Conservation (phyloP, 2,113 vertebrate genomes). For the Paratilapia polleni region DNA sequence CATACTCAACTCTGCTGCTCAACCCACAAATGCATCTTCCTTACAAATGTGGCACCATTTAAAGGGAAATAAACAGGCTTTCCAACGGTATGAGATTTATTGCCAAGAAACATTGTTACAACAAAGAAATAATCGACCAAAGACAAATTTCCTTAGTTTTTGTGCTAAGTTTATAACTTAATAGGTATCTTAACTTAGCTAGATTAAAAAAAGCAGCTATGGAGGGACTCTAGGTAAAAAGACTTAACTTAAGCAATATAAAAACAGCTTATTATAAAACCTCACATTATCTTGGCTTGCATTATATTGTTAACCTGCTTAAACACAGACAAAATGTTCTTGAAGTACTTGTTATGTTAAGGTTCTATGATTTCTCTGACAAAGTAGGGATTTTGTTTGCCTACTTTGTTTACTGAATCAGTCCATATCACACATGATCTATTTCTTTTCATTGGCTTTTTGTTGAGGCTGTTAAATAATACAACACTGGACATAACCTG, state of each 20-base stretch:
- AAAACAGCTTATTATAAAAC: not conserved
- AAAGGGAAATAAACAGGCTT: too few species aligned
- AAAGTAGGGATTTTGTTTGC: not conserved
- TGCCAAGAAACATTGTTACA: too few species aligned
- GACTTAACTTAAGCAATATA: not conserved
- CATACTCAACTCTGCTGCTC: too few species aligned
- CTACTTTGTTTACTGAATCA: not conserved
- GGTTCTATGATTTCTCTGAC: not conserved
- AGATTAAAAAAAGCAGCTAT: not conserved
- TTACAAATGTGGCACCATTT: too few species aligned
- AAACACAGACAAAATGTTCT: too few species aligned
- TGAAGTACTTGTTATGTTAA: not conserved
- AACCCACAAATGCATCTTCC: too few species aligned
- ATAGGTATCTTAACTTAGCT: not conserved
- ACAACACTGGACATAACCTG: not conserved
- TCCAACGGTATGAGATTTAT: too few species aligned
- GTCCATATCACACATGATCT: not conserved
- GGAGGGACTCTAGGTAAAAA: not conserved
- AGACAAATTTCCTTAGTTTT: too few species aligned
- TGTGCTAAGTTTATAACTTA: too few species aligned
- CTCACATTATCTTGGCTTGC: not conserved
- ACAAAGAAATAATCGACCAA: too few species aligned
- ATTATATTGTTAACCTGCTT: too few species aligned
- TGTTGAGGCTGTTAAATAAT: not conserved
- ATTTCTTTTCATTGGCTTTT: rapidly evolving